A percentile compares a stretch with the other conserved stretches of the same genome.
Conservation (phyloP, 2,113 vertebrate species). For the Lamprologus ornatipinnis region DNA sequence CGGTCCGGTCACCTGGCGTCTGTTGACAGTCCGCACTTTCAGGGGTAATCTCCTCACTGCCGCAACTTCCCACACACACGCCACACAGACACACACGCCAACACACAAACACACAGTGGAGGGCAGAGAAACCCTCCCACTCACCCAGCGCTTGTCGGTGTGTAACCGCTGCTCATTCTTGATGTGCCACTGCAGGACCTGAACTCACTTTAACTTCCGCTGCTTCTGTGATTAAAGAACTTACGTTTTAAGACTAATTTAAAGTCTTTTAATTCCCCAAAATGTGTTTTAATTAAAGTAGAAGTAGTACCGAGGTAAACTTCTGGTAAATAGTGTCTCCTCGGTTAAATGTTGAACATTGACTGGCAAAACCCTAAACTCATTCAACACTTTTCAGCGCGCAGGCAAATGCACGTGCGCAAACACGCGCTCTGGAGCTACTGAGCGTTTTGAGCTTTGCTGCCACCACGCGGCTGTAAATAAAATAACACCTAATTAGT, state of each 20-base stretch:
- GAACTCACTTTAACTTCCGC: not conserved
- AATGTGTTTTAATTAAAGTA: not conserved
- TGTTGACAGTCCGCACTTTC: not conserved
- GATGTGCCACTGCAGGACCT: not conserved
- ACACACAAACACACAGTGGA: not conserved
- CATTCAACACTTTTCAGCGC: too few relatives aligned
- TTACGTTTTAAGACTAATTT: not conserved
- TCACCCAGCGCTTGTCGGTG: not conserved
- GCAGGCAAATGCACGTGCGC: not conserved
- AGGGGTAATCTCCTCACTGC: not conserved
- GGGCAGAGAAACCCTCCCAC: slow-evolving; percentile 36
- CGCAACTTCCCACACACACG: not conserved
- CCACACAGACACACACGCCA: not conserved
- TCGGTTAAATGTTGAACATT: not conserved
- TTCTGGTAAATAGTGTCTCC: not conserved
- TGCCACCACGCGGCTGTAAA: slow-evolving; percentile 30
- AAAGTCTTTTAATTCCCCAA: not conserved
- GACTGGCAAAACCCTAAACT: not conserved
- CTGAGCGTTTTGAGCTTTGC: slow-evolving; percentile 21
- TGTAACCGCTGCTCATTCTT: not conserved
- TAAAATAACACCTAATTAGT: not conserved
- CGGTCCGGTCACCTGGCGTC: slow-evolving; percentile 14
- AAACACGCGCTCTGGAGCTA: not conserved
- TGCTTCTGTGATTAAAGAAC: not conserved
- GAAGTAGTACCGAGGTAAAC: not conserved